Conservation (phyloP, 1,140 invertebrate genomes). For the Ctenoplectra terminalis region DNA sequence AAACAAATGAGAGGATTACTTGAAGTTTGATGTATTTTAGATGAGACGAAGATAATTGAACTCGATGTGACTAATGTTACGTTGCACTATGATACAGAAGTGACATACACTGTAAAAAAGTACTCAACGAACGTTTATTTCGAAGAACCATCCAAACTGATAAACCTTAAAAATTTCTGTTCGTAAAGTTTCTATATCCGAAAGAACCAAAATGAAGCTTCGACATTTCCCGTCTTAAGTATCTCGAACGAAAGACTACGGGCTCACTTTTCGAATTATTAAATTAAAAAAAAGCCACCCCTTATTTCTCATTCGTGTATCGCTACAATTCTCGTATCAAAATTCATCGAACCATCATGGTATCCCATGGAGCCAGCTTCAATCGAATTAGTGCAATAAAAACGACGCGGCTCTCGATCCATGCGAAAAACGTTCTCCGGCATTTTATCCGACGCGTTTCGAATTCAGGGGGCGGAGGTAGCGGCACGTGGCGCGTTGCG, state of each 20-base stretch:
- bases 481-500: constrained; percentile 68
- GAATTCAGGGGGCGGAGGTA: constrained; percentile 4
- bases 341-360: neutral
- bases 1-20: neutral
- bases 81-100: no score
- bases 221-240: no score
- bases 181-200: no score
- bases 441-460: constrained; percentile 15
- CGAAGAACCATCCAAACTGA: no score
- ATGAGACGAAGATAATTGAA: no score
- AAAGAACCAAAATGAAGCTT: no score
- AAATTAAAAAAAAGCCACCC: neutral
- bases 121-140: no score
- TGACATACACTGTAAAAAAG: no score
- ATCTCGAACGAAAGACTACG: no score
- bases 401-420: constrained; percentile 3
- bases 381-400: constrained; percentile 36
- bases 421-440: constrained; percentile 10
- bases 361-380: neutral
- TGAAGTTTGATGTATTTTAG: neutral
- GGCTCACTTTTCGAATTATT: neutral
- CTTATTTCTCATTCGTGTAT: no score
- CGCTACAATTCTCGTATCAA: neutral
- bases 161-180: no score
- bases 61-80: no score